phyloP scores from a whole-genome alignment of 2,113 vertebrate species.

The Tachycineta bicolor region DNA sequence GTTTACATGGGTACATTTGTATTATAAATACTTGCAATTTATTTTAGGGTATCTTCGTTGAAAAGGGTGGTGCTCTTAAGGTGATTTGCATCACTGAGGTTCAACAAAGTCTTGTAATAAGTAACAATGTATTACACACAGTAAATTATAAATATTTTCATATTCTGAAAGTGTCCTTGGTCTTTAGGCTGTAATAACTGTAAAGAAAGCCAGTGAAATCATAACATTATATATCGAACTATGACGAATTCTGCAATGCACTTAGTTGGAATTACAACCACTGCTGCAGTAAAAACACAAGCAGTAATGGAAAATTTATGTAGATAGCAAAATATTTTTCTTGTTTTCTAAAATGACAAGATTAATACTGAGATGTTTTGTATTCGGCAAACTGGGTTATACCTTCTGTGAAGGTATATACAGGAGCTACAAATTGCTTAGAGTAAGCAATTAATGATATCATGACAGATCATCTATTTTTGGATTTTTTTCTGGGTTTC shows the following conservation, averaged over 20 bases:
- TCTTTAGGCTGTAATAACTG: neutral
- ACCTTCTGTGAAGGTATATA: neutral
- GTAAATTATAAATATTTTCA: neutral
- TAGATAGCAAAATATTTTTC: neutral
- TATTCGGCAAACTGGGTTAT: neutral
- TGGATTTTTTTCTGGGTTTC: neutral
- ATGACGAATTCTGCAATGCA: neutral
- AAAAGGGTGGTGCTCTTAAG: neutral
- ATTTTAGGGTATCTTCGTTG: neutral
- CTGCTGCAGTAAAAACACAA: neutral
- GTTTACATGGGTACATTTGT: neutral
- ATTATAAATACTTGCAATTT: neutral
- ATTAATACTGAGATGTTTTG: neutral
- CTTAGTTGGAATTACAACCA: neutral
- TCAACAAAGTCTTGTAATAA: neutral
- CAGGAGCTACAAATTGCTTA: neutral
- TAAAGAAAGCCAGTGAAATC: neutral
- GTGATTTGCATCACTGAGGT: neutral
- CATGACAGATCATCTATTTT: neutral
- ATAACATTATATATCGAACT: neutral
- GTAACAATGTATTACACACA: neutral
- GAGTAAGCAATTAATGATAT: neutral
- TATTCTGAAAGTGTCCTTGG: neutral
- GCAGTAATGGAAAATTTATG: neutral
- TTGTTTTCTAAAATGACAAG: neutral